Evolutionary conservation across 2,797 vertebrate species (phyloP), one percentile per base, ranked within the genome.

Genomic region (Enteromius radiatus): DNA sequence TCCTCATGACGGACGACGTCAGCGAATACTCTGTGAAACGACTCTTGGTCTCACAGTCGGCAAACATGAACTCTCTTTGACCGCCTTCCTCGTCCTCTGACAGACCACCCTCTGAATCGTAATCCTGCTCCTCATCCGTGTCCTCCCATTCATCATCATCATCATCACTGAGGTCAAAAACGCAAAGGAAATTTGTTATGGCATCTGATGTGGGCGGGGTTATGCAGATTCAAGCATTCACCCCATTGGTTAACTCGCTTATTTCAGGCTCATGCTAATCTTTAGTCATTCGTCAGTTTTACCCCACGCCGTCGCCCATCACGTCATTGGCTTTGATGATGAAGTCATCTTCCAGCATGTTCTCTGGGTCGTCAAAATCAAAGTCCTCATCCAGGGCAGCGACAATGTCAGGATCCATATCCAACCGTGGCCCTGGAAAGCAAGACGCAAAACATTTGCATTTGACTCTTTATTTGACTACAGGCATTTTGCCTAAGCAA

Each of bases 391-490:
- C 98, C 17, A 99, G 95, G 21, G 95, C 98, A 0, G 98, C 98
- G 74, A 98, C 96, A 49, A 99, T 97, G 89, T 99, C 98, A 0
- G 98, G 98, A 89, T 99, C 98, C 95, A 99, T 95, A 92, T 99
- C 98, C 67, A 97, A 89, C 7, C 96, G 93, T 0, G 97, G 97
- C 19, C 98, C 98, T 99, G 89, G 2, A 10, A 49, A 61, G n/a
- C 8, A 23, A n/a, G 17, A 76, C 1, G 10, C 56, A 31, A 12
- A 19, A 3, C 15, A 26, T 17, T 26, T 36, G 47, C 15, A 47
- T 31, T 31, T 45, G 23, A 11, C 67, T 15, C 6, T 47, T 31
- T 71, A 6, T 17, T 69, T 43, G 4, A 41, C 21, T 43, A 26
- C 38, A 41, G 11, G 9, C 17, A 3, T 38, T 33, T 36, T 36